These are phyloP conservation scores for Actinopyga echinites DNA, from an alignment of 53 echinoderm and acorn worm genomes.

Conservation along the genomic window DNA sequence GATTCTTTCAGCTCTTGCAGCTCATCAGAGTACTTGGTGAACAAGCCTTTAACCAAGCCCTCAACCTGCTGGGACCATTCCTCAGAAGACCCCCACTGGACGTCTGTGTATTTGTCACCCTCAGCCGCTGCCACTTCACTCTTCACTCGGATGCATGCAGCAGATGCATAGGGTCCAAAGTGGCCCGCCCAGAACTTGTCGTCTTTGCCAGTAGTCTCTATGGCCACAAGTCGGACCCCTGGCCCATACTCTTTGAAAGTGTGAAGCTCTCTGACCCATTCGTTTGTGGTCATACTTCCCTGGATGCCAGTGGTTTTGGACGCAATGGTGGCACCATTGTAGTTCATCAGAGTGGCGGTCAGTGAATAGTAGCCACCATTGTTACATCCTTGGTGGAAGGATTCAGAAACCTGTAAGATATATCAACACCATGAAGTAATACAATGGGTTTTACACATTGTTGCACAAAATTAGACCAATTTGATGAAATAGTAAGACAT, in stretches of 20 bases:
- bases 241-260: conserved; percentile 72
- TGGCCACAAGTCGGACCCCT: conserved; percentile 68
- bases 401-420: conserved; percentile 68
- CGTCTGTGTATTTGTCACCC: conserved; percentile 62
- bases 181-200: conserved; percentile 81
- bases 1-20: conserved; percentile 39
- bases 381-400: conserved; percentile 70
- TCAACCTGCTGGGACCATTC: conserved; percentile 31
- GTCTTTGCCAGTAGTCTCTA: conserved; percentile 79
- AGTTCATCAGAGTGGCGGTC: conserved; percentile 57
- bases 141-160: conserved; percentile 72
- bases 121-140: conserved; percentile 63
- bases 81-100: conserved; percentile 27
- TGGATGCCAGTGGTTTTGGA: conserved; percentile 21
- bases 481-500: too few species aligned
- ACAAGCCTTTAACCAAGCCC: conserved; percentile 26
- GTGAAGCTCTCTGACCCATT: conserved; percentile 71
- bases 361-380: conserved; percentile 78
- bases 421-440: background rate
- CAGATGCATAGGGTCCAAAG: conserved; percentile 73
- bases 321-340: conserved; percentile 35
- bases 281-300: conserved; percentile 50
- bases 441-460: background rate
- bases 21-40: conserved; percentile 26
- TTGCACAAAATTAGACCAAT: background rate